phyloP scores from a whole-genome alignment of 2,113 vertebrate genomes.

The Festucalex cinctus region DNA sequence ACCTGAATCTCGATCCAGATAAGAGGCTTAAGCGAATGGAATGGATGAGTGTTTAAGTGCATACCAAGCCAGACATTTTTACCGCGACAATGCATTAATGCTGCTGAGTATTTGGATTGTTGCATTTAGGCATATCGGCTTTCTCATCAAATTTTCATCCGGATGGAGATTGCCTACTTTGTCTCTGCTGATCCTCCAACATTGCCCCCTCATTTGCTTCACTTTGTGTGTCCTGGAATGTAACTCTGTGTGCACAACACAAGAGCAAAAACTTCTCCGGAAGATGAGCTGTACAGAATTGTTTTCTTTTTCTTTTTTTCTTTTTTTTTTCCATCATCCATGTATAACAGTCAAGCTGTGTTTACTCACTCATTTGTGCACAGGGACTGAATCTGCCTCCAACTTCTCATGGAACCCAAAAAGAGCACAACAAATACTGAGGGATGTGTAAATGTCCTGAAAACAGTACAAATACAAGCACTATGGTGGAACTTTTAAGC shows the following conservation, averaged over 20 bases:
- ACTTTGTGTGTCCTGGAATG: constrained; percentile 18
- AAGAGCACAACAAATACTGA: too few species aligned
- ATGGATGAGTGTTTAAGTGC: background rate
- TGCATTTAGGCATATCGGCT: constrained; percentile 44
- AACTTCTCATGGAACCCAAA: too few species aligned
- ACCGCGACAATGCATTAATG: constrained; percentile 31
- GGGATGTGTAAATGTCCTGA: too few species aligned
- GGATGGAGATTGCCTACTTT: constrained; percentile 38
- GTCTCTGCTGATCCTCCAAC: constrained; percentile 9
- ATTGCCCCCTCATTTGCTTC: background rate
- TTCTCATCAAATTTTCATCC: constrained; percentile 56
- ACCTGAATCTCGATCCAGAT: background rate
- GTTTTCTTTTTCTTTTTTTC: too few species aligned
- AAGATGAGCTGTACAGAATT: background rate
- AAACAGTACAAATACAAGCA: too few species aligned
- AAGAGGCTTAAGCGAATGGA: background rate
- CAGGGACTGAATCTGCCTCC: too few species aligned
- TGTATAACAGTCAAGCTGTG: background rate
- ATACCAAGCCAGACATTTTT: constrained; percentile 14
- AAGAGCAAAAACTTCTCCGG: background rate
- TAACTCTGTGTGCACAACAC: background rate
- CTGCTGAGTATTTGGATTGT: background rate
- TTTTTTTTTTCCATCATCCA: background rate
- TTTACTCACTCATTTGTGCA: background rate
- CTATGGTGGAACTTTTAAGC: too few species aligned